A percentile compares a stretch with the other conserved stretches of the same genome.
These are phyloP conservation scores for Magallana gigas DNA, from an alignment of 1,140 invertebrate genomes.

Conservation along the genomic window DNA sequence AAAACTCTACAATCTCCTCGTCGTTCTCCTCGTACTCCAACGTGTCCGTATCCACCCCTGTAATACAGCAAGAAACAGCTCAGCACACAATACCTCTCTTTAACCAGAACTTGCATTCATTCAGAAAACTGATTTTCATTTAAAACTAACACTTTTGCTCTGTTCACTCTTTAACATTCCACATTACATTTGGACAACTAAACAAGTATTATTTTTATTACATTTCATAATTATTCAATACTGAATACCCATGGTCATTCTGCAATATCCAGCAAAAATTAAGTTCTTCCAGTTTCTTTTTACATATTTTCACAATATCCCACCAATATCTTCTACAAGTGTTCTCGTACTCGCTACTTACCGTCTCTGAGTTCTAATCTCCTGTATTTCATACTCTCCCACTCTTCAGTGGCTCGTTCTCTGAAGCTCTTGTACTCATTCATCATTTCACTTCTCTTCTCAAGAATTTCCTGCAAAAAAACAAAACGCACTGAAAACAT, in stretches of 20 bases:
- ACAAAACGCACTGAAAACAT: background rate
- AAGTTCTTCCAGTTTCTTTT: background rate
- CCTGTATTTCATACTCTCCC: slow-evolving; percentile 87
- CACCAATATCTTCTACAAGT: background rate
- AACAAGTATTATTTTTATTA: background rate
- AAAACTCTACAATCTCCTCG: slow-evolving; percentile 97
- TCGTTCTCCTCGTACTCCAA: slow-evolving; percentile 92
- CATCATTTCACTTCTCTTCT: slow-evolving; percentile 94
- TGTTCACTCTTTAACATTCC: too few species aligned
- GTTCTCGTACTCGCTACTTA: slow-evolving; percentile 78
- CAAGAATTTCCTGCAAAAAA: slow-evolving; percentile 88
- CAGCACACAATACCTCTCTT: too few species aligned
- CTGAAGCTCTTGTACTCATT: slow-evolving; percentile 88
- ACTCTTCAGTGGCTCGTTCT: slow-evolving; percentile 87
- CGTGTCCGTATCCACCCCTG: slow-evolving; percentile 95
- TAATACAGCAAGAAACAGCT: slow-evolving; percentile 69
- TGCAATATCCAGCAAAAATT: too few species aligned
- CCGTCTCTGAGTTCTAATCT: slow-evolving; percentile 91
- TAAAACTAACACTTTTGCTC: background rate
- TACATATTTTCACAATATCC: background rate
- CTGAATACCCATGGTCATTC: too few species aligned
- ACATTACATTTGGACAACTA: background rate
- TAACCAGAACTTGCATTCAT: too few species aligned
- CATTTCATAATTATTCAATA: too few species aligned
- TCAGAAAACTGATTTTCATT: background rate